Percentiles rank a stretch among this genome's conserved stretches.
These are phyloP conservation scores for Maniola hyperantus DNA, from an alignment of 2,888 invertebrate species.

Conservation along the genomic window DNA sequence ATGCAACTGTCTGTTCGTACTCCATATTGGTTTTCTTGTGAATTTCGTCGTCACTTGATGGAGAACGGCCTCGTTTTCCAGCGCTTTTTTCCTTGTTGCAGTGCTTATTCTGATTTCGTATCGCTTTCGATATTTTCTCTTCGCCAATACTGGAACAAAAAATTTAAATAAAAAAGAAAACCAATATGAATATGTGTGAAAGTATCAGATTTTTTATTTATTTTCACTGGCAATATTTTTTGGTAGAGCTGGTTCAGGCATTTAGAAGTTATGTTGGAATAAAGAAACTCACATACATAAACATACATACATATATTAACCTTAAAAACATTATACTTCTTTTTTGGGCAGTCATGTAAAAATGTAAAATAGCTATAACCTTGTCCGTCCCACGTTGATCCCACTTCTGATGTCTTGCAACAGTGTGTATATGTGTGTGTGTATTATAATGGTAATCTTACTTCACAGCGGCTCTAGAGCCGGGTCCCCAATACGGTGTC, in stretches of 20 bases:
- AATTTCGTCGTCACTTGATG: constrained; percentile 52
- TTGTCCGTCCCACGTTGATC: constrained; percentile 78
- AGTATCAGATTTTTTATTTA: too few relatives aligned
- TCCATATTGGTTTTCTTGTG: constrained; percentile 52
- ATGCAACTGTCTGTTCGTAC: constrained; percentile 18
- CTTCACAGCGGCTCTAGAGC: constrained; percentile 90
- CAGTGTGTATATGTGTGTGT: background rate
- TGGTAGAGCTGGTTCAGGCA: too few relatives aligned
- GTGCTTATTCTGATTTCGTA: constrained; percentile 86
- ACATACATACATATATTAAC: too few relatives aligned
- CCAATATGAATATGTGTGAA: too few relatives aligned
- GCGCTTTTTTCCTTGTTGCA: constrained; percentile 56
- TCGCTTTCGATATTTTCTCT: constrained; percentile 83
- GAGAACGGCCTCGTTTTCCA: constrained; percentile 58
- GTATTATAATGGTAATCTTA: constrained; percentile 61
- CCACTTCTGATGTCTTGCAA: constrained; percentile 45
- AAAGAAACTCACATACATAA: too few relatives aligned
- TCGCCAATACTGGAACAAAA: constrained; percentile 80
- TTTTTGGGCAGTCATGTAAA: too few relatives aligned
- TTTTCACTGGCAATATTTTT: too few relatives aligned
- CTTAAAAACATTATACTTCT: too few relatives aligned
- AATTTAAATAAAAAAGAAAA: too few relatives aligned
- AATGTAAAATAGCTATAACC: too few relatives aligned
- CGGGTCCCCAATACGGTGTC: constrained; percentile 95
- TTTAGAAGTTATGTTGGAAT: too few relatives aligned